Evolutionary conservation across 2,888 invertebrate genomes (phyloP), one percentile per base, ranked within the genome.

Genomic region (Perizoma affinitatum): DNA sequence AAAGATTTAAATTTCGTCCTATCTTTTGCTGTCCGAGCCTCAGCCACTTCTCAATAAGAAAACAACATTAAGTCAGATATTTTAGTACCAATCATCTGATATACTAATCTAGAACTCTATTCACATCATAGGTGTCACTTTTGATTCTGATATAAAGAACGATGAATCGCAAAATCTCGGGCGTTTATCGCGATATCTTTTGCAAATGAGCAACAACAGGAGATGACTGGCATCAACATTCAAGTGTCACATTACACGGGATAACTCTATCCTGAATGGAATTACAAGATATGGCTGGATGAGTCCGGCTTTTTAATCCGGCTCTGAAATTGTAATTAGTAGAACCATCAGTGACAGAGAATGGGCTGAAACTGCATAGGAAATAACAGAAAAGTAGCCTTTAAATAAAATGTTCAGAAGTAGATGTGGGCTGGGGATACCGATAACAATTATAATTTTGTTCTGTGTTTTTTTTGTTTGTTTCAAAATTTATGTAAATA

Each of bases 171-270:
- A 44, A 49, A 52, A 42, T 47, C 34, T 36, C 11, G 11, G 6
- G 48, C 41, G 40, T 50, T 61, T 64, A 62, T 64, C 46, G 67
- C 67, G 66, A 71, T 72, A 76, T 74, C 73, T 71, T 65, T 73
- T 73, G 74, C 75, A 74, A 76, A 78, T 73, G 73, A 75, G 73
- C 74, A 75, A 78, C 82, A 82, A 81, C 76, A 77, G 76, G 77
- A 69, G 78, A 83, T 84, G 86, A 86, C 83, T 85, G 61, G 74
- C 65, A 68, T 67, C 65, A 71, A 71, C 68, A 68, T 68, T 75
- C 72, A 74, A 78, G 74, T 76, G 74, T 76, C 78, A 78, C 71
- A 78, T 80, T 80, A 76, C 73, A 69, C 65, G 62, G 69, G 77
- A 76, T 79, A 79, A 75, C 76, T 80, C 78, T 76, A 83, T 81